Base-by-base conservation (phyloP, 64 coral and sea anemone genomes). In the Trachythela sp. region DNA sequence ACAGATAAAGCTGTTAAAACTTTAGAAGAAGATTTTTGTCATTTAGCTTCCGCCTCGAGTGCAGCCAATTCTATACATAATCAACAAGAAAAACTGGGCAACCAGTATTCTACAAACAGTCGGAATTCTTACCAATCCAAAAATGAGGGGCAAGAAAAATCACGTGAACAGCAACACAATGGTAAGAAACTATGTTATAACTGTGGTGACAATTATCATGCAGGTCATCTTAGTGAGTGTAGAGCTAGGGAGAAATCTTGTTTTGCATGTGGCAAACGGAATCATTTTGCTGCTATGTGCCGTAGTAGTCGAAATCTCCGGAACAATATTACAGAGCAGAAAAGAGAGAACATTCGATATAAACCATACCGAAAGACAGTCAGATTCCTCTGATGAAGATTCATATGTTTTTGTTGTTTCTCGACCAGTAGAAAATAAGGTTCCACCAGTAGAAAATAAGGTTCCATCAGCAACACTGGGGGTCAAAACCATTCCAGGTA, bases 191-290 rank as follows among this genome's bases (percentile, higher is more conserved):
- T 15, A 35, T 37, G 75, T 80, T 80, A 80, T 80, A 80, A 80
- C 34, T 80, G 75, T 80, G 75, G 75, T 9, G 75, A 40, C 14
- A 35, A 9, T 30, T 80, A 37, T 80, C 34, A 80, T 35, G 14
- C 75, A 17, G 75, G 75, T 40, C 75, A 80, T 80, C 75, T 13
- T 15, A 80, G 37, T 30, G 75, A 80, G 75, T 80, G 75, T 80
- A 80, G 30, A 80, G 75, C 75, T 37, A 35, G 20, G 30, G 34
- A 29, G 34, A 35, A 80, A 80, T 29, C 75, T 35, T 80, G 75
- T 80, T 40, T 37, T 80, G 34, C 27, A 37, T 80, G 75, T 37
- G 75, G 75, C 3, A 80, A 80, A 80, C 37, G 5, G 13, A 80
- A 80, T 30, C 75, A 80, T 40, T 80, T 80, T 40, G 75, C 75